Base-by-base conservation (phyloP, 2,888 invertebrate genomes). In the Sinopyrophorus schimmeli region DNA sequence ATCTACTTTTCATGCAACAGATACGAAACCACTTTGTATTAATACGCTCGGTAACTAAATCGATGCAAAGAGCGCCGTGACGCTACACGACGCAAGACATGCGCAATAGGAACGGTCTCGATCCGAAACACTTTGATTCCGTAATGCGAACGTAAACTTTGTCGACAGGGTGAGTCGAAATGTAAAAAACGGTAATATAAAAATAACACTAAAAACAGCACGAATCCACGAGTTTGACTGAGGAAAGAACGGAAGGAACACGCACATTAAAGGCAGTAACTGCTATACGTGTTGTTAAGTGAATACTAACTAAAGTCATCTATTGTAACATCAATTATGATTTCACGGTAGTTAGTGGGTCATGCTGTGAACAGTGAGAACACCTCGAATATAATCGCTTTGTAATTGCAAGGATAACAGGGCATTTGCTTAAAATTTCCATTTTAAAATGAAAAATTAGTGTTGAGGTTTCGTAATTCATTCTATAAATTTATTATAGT, bases 41-140 rank as follows among this genome's bases (percentile, higher is more conserved):
- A 54, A 54, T 54, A 56, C 54, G 49, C 23, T 40, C 55, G 48
- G 47, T 43, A 56, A 67, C 69, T 64, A 67, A 69, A 71, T 71
- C 71, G 71, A 71, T 71, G 67, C 57, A 50, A 48, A 57, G 61
- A 53, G 49, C 72, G 68, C 65, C 72, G 68, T 66, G 71, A 68
- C 69, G 70, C 67, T 62, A 62, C 64, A 52, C 40, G 52, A 53
- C 46, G 51, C 51, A 53, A 59, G 56, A 60, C 58, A 54, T 59
- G 68, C 68, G 68, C 51, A 27, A 42, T 43, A 9, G 23, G 11
- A 12, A 23, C 32, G 16, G 18, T 11, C 14, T 24, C 39, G 20
- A 17, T 23, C 34, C 41, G n/a, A 32, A 44, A 42, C 38, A 42
- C 27, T 31, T 41, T 42, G 17, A 23, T 4, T 21, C 16, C 3